Evolutionary conservation across 53 echinoderm and acorn worm species (phyloP).

Genomic region (Astropecten irregularis): DNA sequence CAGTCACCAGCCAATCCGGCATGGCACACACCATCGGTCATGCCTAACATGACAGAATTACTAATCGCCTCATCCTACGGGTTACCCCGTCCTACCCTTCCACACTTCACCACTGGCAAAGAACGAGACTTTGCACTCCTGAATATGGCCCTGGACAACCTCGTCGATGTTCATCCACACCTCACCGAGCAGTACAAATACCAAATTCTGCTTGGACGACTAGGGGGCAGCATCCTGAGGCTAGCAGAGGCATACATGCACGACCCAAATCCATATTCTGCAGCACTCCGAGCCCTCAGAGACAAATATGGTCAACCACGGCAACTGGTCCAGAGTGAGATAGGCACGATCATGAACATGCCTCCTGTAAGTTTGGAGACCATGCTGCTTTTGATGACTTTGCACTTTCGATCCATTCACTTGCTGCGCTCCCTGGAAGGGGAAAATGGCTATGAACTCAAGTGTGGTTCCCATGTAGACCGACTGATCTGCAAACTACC

Average conservation of each 20-base stretch:
- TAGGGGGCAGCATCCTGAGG: neutral
- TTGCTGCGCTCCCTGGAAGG: neutral
- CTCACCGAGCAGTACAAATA: too few relatives aligned
- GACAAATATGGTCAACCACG: too few relatives aligned
- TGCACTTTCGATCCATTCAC: conserved; percentile 8
- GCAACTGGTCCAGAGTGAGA: conserved; percentile 38
- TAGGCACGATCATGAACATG: neutral
- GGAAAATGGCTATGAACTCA: neutral
- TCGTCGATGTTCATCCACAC: conserved; percentile 25
- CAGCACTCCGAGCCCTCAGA: neutral
- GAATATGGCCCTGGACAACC: neutral
- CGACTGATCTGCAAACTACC: neutral
- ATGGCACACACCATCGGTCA: neutral
- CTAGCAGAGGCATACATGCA: neutral
- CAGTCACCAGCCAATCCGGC: too few relatives aligned
- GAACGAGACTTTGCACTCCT: conserved; percentile 7
- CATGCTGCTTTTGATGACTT: neutral
- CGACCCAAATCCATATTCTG: neutral
- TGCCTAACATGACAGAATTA: neutral
- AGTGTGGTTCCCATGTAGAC: conserved; percentile 28
- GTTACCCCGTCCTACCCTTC: conserved; percentile 8
- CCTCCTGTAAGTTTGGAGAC: neutral
- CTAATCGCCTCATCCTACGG: conserved; percentile 7
- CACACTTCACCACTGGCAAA: neutral
- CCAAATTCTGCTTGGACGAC: conserved; percentile 18